These are phyloP conservation scores for Ceratina japonica DNA, from an alignment of 1,140 invertebrate genomes.

Conservation along the genomic window DNA sequence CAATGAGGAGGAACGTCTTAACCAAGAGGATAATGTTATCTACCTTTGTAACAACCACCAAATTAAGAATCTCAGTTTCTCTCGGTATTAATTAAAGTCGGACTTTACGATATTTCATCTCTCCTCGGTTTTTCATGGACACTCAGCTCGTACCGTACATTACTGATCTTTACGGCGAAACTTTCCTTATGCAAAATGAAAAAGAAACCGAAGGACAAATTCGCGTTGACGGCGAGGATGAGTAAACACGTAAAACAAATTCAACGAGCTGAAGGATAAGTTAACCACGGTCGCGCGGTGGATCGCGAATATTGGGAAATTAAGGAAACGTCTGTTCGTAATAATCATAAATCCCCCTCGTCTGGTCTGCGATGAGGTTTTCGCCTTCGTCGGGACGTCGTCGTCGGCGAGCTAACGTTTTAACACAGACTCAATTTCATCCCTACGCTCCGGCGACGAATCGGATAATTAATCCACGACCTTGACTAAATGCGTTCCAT, in stretches of 20 bases:
- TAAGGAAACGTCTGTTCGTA: constrained; percentile 13
- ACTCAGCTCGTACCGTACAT: not conserved
- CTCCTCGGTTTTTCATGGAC: constrained; percentile 6
- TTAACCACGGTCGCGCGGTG: not conserved
- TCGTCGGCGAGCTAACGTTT: constrained; percentile 1
- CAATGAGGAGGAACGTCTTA: no score
- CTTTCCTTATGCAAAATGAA: not conserved
- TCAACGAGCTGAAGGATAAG: constrained; percentile 17
- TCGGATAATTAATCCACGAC: constrained; percentile 55
- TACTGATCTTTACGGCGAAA: not conserved
- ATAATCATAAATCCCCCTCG: constrained; percentile 47
- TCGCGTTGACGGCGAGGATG: no score
- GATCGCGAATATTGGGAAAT: constrained; percentile 7
- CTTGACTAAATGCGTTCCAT: constrained; percentile 12
- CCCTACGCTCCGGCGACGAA: constrained; percentile 26
- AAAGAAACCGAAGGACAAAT: not conserved
- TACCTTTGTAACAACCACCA: no score
- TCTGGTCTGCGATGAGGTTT: not conserved
- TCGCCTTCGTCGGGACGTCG: constrained; percentile 10
- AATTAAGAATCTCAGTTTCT: no score
- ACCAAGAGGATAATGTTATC: no score
- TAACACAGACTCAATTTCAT: constrained; percentile 41
- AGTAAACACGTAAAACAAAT: constrained; percentile 23
- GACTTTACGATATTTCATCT: constrained; percentile 23
- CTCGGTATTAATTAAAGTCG: no score